These are phyloP conservation scores for Danionella dracula DNA, from an alignment of 2,797 vertebrate species.

Conservation along the genomic window DNA sequence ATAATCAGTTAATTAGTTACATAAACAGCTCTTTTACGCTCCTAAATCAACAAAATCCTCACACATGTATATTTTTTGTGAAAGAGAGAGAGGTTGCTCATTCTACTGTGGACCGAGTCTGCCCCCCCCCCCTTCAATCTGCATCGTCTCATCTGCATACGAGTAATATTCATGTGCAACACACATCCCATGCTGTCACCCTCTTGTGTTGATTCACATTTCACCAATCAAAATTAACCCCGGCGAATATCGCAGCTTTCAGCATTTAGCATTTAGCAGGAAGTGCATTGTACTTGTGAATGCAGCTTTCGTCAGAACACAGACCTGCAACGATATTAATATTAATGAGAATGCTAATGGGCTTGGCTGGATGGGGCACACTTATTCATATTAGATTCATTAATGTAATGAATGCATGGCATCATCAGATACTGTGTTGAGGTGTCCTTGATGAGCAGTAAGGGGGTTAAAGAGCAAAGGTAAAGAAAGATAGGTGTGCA, in stretches of 20 bases:
- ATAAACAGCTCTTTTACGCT: too few species aligned
- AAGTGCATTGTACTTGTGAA: slow-evolving; percentile 27
- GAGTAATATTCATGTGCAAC: slow-evolving; percentile 16
- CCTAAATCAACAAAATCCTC: too few species aligned
- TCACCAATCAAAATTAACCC: slow-evolving; percentile 8
- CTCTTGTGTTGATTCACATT: slow-evolving; percentile 8
- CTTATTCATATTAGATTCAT: slow-evolving; percentile 74
- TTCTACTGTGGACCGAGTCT: slow-evolving; percentile 27
- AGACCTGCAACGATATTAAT: slow-evolving; percentile 64
- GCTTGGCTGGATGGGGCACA: slow-evolving; percentile 56
- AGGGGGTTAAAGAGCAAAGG: slow-evolving; percentile 56
- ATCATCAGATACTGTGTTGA: slow-evolving; percentile 64
- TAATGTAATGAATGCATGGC: slow-evolving; percentile 73
- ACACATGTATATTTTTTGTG: too few species aligned
- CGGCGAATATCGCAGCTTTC: neutral
- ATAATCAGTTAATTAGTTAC: too few species aligned
- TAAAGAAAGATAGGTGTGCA: slow-evolving; percentile 59
- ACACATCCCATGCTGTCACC: neutral
- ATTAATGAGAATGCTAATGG: slow-evolving; percentile 73
- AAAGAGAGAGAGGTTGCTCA: too few species aligned
- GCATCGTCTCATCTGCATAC: slow-evolving; percentile 27
- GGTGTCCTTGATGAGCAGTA: slow-evolving; percentile 68
- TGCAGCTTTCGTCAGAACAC: slow-evolving; percentile 50
- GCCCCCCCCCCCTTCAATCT: slow-evolving; percentile 18
- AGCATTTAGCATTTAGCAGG: slow-evolving; percentile 6